Base-by-base conservation (phyloP, 1,140 invertebrate species). In the Zelostemma sp. region DNA sequence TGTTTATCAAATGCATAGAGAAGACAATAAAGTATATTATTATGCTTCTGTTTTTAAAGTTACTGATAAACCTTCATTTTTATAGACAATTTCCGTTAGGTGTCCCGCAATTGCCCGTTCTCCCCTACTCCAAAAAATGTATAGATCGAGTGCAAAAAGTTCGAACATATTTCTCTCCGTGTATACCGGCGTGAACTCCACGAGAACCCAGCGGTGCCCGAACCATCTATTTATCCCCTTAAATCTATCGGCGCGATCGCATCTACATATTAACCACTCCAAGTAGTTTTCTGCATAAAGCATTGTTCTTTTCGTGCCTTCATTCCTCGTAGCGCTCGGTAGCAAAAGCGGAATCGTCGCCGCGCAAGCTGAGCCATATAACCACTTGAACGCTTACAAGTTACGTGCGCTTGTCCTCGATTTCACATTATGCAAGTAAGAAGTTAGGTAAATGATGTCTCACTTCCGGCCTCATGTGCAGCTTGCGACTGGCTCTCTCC, bases 381-480 rank as follows among this genome's bases (percentile, higher is more conserved):
- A 51, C 47, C 53, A 41, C 40, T 49, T 21, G 40, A 51, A 19
- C 35, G 6, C 50, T 46, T 45, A 45, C 38, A 48, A 38, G 61
- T 57, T 59, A 54, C 45, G 47, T 51, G 51, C 57, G 41, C 54
- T 40, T 35, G 62, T 61, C 63, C 58, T 59, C 68, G 63, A 71
- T 71, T 71, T 71, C 63, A 55, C 62, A 60, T 71, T 62, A 66
- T 56, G 63, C 59, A 67, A 66, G 61, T 50, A 58, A 60, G 47
- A 60, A 66, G 58, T 71, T 60, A 56, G 55, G 55, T 66, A 71
- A 71, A 71, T 66, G 68, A 71, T 63, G 54, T 71, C 68, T 66
- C 68, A 64, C 46, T 66, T 71, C 68, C 58, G 63, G 61, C 50
- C 49, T 43, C 50, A 38, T 6, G 55, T 55, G 61, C 68, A 65